Evolutionary conservation across 1,140 invertebrate genomes (phyloP).

Genomic region (Drosophila ohnishii): DNA sequence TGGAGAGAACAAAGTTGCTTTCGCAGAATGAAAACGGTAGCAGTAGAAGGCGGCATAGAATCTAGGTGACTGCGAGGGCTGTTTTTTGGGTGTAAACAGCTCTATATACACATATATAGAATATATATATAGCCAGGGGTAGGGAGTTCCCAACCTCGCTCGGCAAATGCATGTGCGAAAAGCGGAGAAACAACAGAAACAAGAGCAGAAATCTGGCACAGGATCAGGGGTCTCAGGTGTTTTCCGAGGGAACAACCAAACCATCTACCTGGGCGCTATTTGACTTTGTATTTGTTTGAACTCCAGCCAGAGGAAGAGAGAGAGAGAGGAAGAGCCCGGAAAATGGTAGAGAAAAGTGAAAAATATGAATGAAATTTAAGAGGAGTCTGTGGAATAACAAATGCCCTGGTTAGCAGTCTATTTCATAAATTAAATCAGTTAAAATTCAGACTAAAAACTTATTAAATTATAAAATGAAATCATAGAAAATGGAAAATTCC

Average conservation of each 20-base stretch:
- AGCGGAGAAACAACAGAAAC: constrained; percentile 29
- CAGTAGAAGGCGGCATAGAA: constrained; percentile 34
- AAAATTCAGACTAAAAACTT: accelerated
- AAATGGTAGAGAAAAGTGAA: constrained; percentile 33
- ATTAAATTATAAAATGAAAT: not conserved
- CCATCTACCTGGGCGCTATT: constrained; percentile 44
- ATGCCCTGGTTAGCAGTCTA: not conserved
- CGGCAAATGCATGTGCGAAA: constrained; percentile 55
- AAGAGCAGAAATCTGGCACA: constrained; percentile 23
- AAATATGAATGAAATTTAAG: constrained; percentile 23
- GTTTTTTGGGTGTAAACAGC: constrained; percentile 34
- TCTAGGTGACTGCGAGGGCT: constrained; percentile 66
- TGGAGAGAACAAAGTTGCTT: constrained; percentile 53
- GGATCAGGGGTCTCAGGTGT: constrained; percentile 31
- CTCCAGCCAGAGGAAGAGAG: not conserved
- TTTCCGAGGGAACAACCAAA: constrained; percentile 11
- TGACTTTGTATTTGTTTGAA: constrained; percentile 46
- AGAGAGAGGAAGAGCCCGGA: not conserved
- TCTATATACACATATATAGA: not conserved
- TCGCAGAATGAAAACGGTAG: constrained; percentile 48
- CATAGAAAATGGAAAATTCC: no score
- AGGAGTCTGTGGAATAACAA: not conserved
- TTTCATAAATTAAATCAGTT: no score
- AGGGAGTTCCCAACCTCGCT: constrained; percentile 44
- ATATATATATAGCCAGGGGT: not conserved